Evolutionary conservation across 2,888 invertebrate genomes (phyloP), one percentile per base, ranked within the genome.

Genomic region (Patella pellucida): DNA sequence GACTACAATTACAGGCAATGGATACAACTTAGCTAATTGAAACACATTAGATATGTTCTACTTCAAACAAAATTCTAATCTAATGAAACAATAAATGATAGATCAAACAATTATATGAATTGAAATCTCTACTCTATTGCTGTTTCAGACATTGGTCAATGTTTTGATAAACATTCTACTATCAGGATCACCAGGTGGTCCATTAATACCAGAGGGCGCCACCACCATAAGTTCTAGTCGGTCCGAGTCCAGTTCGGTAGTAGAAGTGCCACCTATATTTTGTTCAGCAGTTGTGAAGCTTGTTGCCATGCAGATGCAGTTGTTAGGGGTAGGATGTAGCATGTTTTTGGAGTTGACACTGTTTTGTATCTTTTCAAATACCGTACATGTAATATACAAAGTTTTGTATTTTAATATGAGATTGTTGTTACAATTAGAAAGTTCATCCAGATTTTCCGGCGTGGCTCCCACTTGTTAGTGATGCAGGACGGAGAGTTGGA

Each of bases 271-370:
- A 52, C 95, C 96, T 72, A 95, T 96, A 88, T 99, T 99, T 92
- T 97, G 97, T 89, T 96, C 97, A 52, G 97, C 97, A 69, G 98
- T 98, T n/a, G 96, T 99, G 68, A 93, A 98, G 80, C 93, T 99
- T 69, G 95, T 98, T 76, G 97, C 98, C 1, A 93, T 98, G 82
- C 97, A 99, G 92, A 96, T 99, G 89, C 95, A 98, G 82, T 97
- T 97, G 75, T 94, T 97, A 27, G 97, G 97, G 87, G 96, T 96
- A 92, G 41, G 41, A 41, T 41, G 41, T 41, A 9, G 41, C 41
- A 41, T 41, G 41, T 41, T 9, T 41, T 41, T 9, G 9, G 41
- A 41, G 41, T 7, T 7, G 7, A 41, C 0, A 41, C 41, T 41
- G 41, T 41, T 41, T 41, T 7, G 41, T 41, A 41, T 41, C 41